A percentile compares a stretch with the other conserved stretches of the same genome.
These are phyloP conservation scores for Falco concolor DNA, from an alignment of 2,797 vertebrate genomes.

Conservation along the genomic window DNA sequence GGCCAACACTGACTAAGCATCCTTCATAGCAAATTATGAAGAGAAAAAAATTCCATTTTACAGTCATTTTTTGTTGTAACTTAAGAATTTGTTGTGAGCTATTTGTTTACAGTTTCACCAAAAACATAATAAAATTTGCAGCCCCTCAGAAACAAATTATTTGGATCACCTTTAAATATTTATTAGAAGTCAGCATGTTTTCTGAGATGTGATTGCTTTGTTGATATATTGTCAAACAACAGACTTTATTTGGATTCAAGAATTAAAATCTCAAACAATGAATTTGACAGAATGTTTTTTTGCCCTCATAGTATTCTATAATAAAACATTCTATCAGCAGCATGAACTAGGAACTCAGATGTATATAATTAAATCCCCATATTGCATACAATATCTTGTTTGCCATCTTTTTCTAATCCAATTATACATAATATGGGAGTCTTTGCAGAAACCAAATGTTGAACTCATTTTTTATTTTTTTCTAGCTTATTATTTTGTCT, in stretches of 20 bases:
- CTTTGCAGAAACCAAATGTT: not conserved
- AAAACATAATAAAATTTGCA: not conserved
- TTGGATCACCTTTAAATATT: not conserved
- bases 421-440: not conserved
- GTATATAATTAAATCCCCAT: not conserved
- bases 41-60: not conserved
- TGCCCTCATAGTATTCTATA: not conserved
- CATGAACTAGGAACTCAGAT: not conserved
- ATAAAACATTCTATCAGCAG: not conserved
- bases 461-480: not conserved
- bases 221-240: not conserved
- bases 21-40: not conserved
- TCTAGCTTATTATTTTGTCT: not conserved
- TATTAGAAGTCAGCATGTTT: not conserved
- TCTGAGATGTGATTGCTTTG: not conserved
- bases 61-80: not conserved
- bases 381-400: not conserved
- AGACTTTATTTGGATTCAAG: not conserved
- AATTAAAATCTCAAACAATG: not conserved
- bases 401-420: not conserved
- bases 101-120: not conserved
- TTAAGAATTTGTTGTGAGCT: not conserved
- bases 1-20: not conserved
- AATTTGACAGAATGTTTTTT: not conserved
- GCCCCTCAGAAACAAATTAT: not conserved